A percentile compares a stretch with the other conserved stretches of the same genome.
Conservation (phyloP, 2,113 vertebrate species). For the Amia ocellicauda region DNA sequence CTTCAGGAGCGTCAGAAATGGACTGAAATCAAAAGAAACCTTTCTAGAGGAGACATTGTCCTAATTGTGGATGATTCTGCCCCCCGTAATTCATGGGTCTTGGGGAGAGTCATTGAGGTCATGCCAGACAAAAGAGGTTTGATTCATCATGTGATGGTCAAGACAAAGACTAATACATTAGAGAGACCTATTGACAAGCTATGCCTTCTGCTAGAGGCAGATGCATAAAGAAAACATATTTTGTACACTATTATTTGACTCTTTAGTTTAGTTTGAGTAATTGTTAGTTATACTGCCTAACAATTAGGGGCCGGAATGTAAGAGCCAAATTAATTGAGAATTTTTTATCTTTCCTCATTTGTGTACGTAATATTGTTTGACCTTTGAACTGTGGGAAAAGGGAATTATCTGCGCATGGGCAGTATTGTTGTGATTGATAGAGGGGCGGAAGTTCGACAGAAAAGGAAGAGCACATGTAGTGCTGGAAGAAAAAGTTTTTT, state of each 20-base stretch:
- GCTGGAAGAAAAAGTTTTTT: too few species aligned
- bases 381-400: too few species aligned
- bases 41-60: slow-evolving; percentile 7
- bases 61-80: slow-evolving; percentile 12
- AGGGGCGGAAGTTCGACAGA: too few species aligned
- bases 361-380: too few species aligned
- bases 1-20: slow-evolving; percentile 9
- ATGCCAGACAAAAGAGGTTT: neutral
- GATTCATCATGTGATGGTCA: neutral
- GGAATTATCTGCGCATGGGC: too few species aligned
- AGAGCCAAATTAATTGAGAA: too few species aligned
- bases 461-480: too few species aligned
- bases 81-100: neutral
- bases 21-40: neutral
- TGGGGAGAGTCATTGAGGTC: neutral
- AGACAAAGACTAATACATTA: slow-evolving; percentile 1
- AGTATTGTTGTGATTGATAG: too few species aligned
- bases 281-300: neutral
- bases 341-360: too few species aligned
- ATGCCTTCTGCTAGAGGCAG: neutral
- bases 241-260: neutral
- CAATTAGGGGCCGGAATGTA: slow-evolving; percentile 3
- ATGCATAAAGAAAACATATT: neutral
- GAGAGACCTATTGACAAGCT: slow-evolving; percentile 4
- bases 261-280: neutral